These are phyloP conservation scores for Drosophila greeni DNA, from an alignment of 2,888 invertebrate species.

Conservation along the genomic window DNA sequence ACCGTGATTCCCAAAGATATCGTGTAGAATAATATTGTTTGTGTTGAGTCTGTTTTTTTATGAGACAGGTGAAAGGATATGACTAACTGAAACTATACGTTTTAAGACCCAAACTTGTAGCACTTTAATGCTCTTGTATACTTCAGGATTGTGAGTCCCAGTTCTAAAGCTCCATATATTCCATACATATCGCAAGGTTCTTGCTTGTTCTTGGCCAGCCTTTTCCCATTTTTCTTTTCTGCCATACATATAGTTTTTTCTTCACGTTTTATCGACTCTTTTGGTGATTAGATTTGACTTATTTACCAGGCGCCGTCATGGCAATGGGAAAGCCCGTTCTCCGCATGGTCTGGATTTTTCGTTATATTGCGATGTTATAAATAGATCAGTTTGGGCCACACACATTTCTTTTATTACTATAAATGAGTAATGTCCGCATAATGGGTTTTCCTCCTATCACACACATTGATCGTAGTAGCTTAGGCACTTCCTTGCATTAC, in stretches of 20 bases:
- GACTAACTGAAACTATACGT: neutral
- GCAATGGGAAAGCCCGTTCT: constrained; percentile 30
- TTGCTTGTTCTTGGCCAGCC: neutral
- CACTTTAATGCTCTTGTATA: neutral
- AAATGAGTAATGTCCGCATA: constrained; percentile 17
- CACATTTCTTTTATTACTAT: neutral
- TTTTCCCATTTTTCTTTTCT: neutral
- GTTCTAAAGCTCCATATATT: neutral
- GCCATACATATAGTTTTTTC: constrained; percentile 1
- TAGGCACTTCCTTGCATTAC: constrained; percentile 9
- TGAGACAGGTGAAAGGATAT: neutral
- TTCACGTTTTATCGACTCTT: constrained; percentile 33
- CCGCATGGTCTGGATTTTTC: neutral
- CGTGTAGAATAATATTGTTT: neutral
- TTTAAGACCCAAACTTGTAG: neutral
- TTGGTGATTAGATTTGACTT: constrained; percentile 38
- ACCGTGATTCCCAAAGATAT: neutral
- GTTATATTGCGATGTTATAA: constrained; percentile 14
- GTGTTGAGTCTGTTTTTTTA: neutral
- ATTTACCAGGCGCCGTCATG: constrained; percentile 13
- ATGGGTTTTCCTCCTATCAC: constrained; percentile 7
- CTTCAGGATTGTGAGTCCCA: neutral
- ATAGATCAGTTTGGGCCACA: constrained; percentile 9
- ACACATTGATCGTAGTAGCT: neutral
- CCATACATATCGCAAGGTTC: neutral